Conservation (phyloP, 2,797 vertebrate genomes). For the Centropyge bicolor region DNA sequence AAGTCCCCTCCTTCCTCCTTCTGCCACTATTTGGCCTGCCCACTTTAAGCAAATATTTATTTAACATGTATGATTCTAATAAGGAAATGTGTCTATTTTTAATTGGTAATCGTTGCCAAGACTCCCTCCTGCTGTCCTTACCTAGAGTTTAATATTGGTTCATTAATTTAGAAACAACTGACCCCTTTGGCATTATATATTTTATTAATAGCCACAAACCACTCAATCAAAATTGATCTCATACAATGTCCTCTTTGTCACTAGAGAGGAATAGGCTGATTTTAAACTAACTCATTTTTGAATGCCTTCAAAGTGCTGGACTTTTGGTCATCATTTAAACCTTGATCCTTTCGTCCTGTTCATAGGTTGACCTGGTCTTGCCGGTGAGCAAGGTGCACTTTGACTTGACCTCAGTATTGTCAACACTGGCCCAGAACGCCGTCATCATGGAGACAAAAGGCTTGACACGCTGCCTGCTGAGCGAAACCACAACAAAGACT, state of each 20-base stretch:
- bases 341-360: not conserved
- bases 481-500: conserved; percentile 81
- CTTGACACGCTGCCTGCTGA: conserved; percentile 92
- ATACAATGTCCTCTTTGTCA: no score
- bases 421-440: conserved; percentile 83
- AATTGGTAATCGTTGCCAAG: not conserved
- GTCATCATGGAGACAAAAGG: conserved; percentile 92
- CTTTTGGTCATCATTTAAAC: not conserved
- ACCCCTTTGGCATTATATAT: not conserved
- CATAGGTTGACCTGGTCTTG: conserved; percentile 88
- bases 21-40: no score
- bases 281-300: not conserved
- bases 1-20: no score
- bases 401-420: conserved; percentile 91
- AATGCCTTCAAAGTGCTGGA: no score
- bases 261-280: not conserved
- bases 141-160: not conserved
- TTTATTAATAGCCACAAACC: not conserved
- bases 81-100: not conserved
- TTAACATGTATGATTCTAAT: not conserved
- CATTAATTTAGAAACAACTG: not conserved
- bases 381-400: conserved; percentile 92
- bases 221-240: not conserved
- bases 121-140: no score
- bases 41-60: no score